Conservation (phyloP, 1,140 invertebrate species). For the Panagrolaimus sp. region DNA sequence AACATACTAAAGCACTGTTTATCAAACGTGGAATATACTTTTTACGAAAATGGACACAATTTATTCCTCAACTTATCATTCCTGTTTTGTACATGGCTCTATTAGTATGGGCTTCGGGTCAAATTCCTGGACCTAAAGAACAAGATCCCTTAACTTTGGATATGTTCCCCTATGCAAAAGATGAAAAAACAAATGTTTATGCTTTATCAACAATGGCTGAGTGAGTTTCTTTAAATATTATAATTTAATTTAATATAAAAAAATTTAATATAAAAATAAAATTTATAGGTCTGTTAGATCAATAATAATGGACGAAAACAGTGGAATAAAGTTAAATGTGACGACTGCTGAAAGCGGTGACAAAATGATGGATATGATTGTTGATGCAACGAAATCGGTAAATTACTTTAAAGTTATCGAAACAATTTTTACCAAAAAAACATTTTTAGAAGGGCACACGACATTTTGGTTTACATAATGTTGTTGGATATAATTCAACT, state of each 20-base stretch:
- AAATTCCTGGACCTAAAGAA: constrained; percentile 23
- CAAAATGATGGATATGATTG: neutral
- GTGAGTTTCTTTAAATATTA: neutral
- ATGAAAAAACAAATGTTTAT: constrained; percentile 21
- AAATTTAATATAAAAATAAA: neutral
- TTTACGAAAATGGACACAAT: constrained; percentile 25
- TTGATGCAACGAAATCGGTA: constrained; percentile 6
- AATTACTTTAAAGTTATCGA: too few relatives aligned
- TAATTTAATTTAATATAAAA: neutral
- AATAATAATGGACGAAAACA: too few relatives aligned
- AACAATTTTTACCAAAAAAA: too few relatives aligned
- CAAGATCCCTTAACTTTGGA: constrained; percentile 29
- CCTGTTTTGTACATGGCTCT: constrained; percentile 27
- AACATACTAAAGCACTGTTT: constrained; percentile 30
- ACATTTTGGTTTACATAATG: constrained; percentile 29
- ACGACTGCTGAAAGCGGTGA: too few relatives aligned
- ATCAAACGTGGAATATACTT: constrained; percentile 33
- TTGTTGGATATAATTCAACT: constrained; percentile 23
- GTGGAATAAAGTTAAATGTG: too few relatives aligned
- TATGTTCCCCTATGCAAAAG: constrained; percentile 6
- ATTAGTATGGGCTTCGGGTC: constrained; percentile 23
- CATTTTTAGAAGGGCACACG: constrained; percentile 17
- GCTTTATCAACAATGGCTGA: neutral
- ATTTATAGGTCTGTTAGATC: too few relatives aligned
- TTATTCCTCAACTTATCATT: constrained; percentile 32